Base-by-base conservation (phyloP, 2,113 vertebrate species). In the Peromyscus leucopus region DNA sequence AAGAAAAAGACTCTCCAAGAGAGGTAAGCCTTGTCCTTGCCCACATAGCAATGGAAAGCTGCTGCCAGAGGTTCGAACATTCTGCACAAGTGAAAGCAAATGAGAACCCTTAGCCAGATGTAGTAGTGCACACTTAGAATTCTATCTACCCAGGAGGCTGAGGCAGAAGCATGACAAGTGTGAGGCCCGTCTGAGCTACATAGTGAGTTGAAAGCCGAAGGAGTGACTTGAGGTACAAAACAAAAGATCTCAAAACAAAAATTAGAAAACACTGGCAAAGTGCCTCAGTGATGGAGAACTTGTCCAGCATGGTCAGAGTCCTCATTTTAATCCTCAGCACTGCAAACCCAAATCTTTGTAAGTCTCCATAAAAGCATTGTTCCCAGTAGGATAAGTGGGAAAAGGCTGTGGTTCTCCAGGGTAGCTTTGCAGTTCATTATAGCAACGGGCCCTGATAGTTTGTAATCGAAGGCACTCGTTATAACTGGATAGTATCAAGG, bases 1-100 rank as follows among this genome's bases (percentile, higher is more conserved):
- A 93, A 97, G 98, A 96, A 71, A 99, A 99, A 98, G 99, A 98
- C 46, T 91, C 91, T 51, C 79, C 98, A 10, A 99, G 98, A 72
- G 98, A 99, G 99, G 99, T 99, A 96, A 17, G 97, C 76, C 83
- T 92, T 48, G 71, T 80, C 61, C 36, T 75, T 94, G 26, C n/a
- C 39, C 83, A 28, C 22, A 48, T 15, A 74, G 26, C 42, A 93
- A 31, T n/a, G 55, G 51, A 92, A 93, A 96, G 84, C 71, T 88
- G 48, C 91, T 42, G 2, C 82, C 91, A 74, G 84, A 93, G 79
- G 94, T 59, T 91, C 51, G 42, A 80, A 82, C 71, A 48, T 94
- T 80, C 82, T 91, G 4, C 22, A 89, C 48, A 83, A 87, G 15
- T 90, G 26, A 46, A 69, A 91, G 69, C 3, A 15, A 42, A 74